These are phyloP conservation scores for Sus scrofa DNA, from an alignment of 2,113 vertebrate genomes.

Conservation along the genomic window DNA sequence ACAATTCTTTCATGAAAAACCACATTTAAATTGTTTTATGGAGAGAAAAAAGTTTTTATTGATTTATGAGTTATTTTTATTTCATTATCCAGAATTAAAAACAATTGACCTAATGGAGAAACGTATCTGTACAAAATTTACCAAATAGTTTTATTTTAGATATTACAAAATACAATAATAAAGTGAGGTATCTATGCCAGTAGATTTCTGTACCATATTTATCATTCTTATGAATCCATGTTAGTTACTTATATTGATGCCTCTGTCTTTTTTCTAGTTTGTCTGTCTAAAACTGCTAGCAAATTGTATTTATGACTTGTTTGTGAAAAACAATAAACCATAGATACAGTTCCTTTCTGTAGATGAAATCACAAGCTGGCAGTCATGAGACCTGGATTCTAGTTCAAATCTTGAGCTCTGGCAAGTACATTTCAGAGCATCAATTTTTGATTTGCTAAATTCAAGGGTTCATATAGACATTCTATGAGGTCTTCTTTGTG, in stretches of 20 bases:
- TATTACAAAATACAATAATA: background rate
- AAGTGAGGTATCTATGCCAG: background rate
- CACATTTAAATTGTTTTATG: background rate
- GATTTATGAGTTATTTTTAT: background rate
- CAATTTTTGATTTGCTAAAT: background rate
- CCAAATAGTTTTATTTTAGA: constrained; percentile 20
- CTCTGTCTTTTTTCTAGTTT: background rate
- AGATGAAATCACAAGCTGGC: background rate
- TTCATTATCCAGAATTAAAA: background rate
- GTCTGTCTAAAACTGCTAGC: background rate
- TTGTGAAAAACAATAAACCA: background rate
- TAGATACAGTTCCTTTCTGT: background rate
- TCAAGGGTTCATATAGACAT: background rate
- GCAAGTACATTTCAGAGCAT: background rate
- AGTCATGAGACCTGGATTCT: background rate
- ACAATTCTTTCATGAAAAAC: background rate
- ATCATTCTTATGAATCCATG: background rate
- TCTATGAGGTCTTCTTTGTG: background rate
- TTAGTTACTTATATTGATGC: background rate
- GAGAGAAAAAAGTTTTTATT: background rate
- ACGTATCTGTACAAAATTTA: background rate
- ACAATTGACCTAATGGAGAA: background rate
- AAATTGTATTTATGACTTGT: background rate
- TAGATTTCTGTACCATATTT: background rate
- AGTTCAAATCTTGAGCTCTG: background rate